These are phyloP conservation scores for Podarcis cretensis DNA, from an alignment of 2,113 vertebrate species.

Conservation along the genomic window DNA sequence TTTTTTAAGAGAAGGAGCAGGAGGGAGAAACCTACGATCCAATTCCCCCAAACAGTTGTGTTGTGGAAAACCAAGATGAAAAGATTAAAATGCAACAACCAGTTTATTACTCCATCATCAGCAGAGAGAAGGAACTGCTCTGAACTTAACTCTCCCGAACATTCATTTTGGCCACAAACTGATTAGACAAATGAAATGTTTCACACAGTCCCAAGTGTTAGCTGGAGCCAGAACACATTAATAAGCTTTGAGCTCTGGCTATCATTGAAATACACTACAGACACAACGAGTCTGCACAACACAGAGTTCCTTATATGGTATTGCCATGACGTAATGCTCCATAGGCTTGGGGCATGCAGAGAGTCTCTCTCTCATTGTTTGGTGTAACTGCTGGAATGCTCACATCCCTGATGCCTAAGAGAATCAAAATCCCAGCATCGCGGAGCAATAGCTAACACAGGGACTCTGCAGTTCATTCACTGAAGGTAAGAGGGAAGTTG, in stretches of 20 bases:
- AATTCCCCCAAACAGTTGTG: background rate
- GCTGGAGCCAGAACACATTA: conserved; percentile 64
- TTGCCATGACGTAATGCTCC: conserved; percentile 94
- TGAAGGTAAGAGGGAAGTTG: conserved; percentile 70
- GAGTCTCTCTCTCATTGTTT: conserved; percentile 92
- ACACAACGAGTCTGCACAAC: conserved; percentile 77
- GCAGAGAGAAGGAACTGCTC: conserved; percentile 65
- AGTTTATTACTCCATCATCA: conserved; percentile 63
- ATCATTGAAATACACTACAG: conserved; percentile 68
- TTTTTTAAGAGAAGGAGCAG: background rate
- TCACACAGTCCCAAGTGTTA: conserved; percentile 69
- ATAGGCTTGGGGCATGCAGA: conserved; percentile 85
- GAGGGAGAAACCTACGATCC: background rate
- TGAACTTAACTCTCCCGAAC: conserved; percentile 68
- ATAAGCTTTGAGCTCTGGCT: conserved; percentile 60
- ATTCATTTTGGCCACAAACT: conserved; percentile 65
- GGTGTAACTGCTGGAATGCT: conserved; percentile 87
- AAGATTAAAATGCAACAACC: conserved; percentile 13
- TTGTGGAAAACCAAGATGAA: conserved; percentile 13
- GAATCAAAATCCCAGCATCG: conserved; percentile 59
- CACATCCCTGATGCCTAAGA: conserved; percentile 77
- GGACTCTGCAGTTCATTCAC: conserved; percentile 46
- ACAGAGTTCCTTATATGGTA: conserved; percentile 91
- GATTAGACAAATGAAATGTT: conserved; percentile 62
- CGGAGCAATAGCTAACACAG: conserved; percentile 61